Evolutionary conservation across 2,113 vertebrate genomes (phyloP).

Genomic region (Hippoglossus stenolepis): DNA sequence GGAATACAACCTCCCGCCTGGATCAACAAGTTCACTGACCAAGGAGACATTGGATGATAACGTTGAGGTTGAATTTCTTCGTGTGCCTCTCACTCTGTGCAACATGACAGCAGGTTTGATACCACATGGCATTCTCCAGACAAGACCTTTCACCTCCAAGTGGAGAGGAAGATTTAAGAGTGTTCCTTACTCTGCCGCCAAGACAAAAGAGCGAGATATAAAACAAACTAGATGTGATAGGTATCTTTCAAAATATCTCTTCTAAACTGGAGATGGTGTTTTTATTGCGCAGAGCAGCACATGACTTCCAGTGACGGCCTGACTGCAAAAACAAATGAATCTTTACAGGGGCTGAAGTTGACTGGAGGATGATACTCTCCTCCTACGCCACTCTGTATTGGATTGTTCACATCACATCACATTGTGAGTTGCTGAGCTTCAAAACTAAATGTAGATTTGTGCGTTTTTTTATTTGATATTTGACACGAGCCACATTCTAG

Average conservation of each 20-base stretch:
- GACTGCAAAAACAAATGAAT: not conserved
- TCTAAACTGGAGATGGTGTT: too few species aligned
- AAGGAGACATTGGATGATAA: not conserved
- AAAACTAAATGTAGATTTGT: not conserved
- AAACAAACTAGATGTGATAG: too few species aligned
- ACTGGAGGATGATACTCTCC: slow-evolving; percentile 2
- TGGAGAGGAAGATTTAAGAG: not conserved
- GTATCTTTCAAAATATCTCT: too few species aligned
- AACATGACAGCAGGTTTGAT: slow-evolving; percentile 20
- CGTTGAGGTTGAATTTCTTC: not conserved
- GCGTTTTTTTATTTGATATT: too few species aligned
- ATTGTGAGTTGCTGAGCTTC: not conserved
- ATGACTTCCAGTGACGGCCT: too few species aligned
- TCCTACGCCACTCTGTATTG: slow-evolving; percentile 8
- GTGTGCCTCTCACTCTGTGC: not conserved
- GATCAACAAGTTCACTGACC: not conserved
- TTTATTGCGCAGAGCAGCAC: too few species aligned
- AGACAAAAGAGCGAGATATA: too few species aligned
- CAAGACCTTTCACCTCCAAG: slow-evolving; percentile 23
- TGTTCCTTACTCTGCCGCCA: too few species aligned
- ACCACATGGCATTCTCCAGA: not conserved
- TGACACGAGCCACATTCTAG: too few species aligned
- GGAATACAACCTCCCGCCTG: not conserved
- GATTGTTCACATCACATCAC: not conserved
- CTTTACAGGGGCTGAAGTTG: not conserved